Evolutionary conservation across 2,888 invertebrate genomes (phyloP).

Genomic region (Napeogenes inachia): DNA sequence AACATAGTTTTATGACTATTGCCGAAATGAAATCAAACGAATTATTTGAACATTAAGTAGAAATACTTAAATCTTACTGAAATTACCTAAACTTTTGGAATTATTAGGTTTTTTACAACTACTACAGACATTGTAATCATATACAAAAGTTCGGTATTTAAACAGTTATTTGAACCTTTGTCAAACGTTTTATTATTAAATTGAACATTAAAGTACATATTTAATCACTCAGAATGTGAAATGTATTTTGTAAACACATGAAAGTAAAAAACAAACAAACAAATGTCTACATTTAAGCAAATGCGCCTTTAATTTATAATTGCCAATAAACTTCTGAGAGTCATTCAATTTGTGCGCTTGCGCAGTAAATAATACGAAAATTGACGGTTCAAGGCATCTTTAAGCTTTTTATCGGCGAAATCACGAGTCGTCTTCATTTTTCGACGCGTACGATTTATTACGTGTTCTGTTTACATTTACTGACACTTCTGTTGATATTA

Average conservation of each 20-base stretch:
- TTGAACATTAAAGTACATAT: not conserved
- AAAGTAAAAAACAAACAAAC: not conserved
- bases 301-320: conserved; percentile 32
- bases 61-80: conserved; percentile 52
- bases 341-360: conserved; percentile 35
- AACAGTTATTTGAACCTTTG: too few relatives aligned
- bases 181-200: too few relatives aligned
- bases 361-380: conserved; percentile 39
- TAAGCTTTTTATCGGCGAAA: conserved; percentile 30
- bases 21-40: conserved; percentile 55
- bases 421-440: conserved; percentile 29
- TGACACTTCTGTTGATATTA: conserved; percentile 19
- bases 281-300: conserved; percentile 3
- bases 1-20: conserved; percentile 64
- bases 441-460: conserved; percentile 31
- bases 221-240: too few relatives aligned
- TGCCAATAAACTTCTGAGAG: conserved; percentile 36
- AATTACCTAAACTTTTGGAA: conserved; percentile 42
- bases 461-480: conserved; percentile 26
- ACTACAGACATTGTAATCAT: not conserved
- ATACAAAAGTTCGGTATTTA: not conserved
- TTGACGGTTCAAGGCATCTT: conserved; percentile 28
- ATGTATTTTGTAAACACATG: too few relatives aligned
- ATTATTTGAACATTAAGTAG: conserved; percentile 44
- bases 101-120: conserved; percentile 13